These are phyloP conservation scores for Drosophila infuscata DNA, from an alignment of 2,888 invertebrate species.

Conservation along the genomic window DNA sequence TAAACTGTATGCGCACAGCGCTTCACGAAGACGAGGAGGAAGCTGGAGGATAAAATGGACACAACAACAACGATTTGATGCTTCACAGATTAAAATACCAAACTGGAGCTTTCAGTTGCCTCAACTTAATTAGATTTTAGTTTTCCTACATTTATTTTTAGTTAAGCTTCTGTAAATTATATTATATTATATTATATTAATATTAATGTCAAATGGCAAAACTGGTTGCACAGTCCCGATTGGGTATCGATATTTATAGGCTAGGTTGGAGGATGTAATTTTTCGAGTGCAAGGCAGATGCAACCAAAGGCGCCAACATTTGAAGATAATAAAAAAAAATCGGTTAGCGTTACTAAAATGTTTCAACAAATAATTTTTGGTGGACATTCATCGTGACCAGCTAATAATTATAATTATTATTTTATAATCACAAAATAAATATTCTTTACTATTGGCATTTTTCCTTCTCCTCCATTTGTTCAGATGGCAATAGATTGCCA, in stretches of 20 bases:
- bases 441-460: not conserved
- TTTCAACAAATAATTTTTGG: not conserved
- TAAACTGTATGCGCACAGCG: constrained; percentile 87
- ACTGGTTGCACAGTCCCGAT: not conserved
- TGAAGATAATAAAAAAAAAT: not conserved
- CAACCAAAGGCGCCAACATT: not conserved
- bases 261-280: not conserved
- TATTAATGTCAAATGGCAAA: not conserved
- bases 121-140: too few relatives aligned
- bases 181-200: not conserved
- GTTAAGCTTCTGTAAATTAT: not conserved
- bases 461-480: not conserved
- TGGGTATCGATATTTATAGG: not conserved
- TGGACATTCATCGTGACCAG: not conserved
- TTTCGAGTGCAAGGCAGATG: not conserved
- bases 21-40: constrained; percentile 40
- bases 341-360: not conserved
- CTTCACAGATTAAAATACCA: too few relatives aligned
- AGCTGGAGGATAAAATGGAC: constrained; percentile 37
- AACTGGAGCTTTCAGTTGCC: too few relatives aligned
- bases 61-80: too few relatives aligned
- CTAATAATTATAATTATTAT: not conserved
- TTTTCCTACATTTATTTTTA: too few relatives aligned
- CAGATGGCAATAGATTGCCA: not conserved
- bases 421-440: not conserved